Conservation (phyloP, 2,113 vertebrate genomes). For the Bos taurus region ARS-UCD2.0 NC_037338.1:35214501-35215000, state of each 20-base stretch:
- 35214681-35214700: neutral
- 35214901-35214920: neutral
- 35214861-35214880: neutral
- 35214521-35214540: neutral
- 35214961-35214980: neutral
- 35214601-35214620: neutral
- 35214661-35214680: neutral
- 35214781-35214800: neutral
- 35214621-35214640: neutral
- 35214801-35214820: neutral
- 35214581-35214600: neutral
- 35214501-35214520: neutral
- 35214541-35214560: neutral
- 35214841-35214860: neutral
- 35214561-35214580: neutral
- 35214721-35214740: neutral
- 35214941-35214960: neutral
- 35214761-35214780: neutral
- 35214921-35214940: neutral
- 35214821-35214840: neutral
- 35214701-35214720: neutral
- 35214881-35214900: neutral
- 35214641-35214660: neutral
- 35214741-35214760: neutral
- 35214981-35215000: neutral